Conservation (phyloP, 2,797 vertebrate genomes). For the Hyperoplus immaculatus region DNA sequence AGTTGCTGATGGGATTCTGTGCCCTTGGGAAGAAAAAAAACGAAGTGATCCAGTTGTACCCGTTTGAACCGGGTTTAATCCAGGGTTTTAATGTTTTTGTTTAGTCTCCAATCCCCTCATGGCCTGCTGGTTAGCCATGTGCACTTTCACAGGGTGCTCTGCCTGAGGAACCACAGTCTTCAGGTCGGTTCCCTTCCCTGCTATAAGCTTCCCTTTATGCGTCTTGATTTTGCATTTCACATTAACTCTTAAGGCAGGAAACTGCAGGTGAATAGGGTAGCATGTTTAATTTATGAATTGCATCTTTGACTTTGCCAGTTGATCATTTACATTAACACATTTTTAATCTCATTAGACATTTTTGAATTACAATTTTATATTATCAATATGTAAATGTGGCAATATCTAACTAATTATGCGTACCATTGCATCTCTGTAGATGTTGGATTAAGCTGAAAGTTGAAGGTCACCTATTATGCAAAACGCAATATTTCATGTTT, state of each 20-base stretch:
- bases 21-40: constrained; percentile 61
- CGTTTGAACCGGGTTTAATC: constrained; percentile 65
- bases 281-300: too few relatives aligned
- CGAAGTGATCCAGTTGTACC: constrained; percentile 58
- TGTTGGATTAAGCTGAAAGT: too few relatives aligned
- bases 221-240: not conserved
- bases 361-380: too few relatives aligned
- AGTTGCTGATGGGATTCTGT: constrained; percentile 49
- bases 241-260: not conserved
- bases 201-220: not conserved
- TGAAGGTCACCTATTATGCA: too few relatives aligned
- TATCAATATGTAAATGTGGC: too few relatives aligned
- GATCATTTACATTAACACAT: too few relatives aligned
- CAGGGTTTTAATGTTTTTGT: constrained; percentile 57
- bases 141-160: constrained; percentile 1
- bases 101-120: constrained; percentile 26
- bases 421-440: too few relatives aligned
- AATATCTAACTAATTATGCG: too few relatives aligned
- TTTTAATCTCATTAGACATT: too few relatives aligned
- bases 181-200: not conserved
- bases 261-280: too few relatives aligned
- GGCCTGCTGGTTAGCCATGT: constrained; percentile 22
- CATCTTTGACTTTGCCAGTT: too few relatives aligned
- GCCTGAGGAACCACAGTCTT: constrained; percentile 7
- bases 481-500: too few relatives aligned